Conservation (phyloP, 1,140 invertebrate species). For the Zaprionus davidi region DNA sequence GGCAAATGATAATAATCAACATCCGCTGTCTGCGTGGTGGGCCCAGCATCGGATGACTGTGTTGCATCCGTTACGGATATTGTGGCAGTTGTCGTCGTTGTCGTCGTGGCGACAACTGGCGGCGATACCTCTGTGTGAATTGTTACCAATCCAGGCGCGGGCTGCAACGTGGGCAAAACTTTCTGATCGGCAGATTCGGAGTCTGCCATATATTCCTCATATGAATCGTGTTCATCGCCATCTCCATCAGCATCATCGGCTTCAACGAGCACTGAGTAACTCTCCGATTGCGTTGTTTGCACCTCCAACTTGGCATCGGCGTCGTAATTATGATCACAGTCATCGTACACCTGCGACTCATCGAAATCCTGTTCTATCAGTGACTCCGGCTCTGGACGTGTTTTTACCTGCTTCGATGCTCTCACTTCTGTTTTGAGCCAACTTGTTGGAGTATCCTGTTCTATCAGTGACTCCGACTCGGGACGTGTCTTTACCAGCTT, state of each 20-base stretch:
- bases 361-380: slow-evolving; percentile 56
- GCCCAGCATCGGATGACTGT: slow-evolving; percentile 29
- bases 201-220: slow-evolving; percentile 58
- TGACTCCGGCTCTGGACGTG: slow-evolving; percentile 30
- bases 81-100: slow-evolving; percentile 3
- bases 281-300: slow-evolving; percentile 65
- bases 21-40: slow-evolving; percentile 37
- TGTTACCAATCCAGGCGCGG: slow-evolving; percentile 41
- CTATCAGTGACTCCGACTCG: slow-evolving; percentile 33
- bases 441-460: slow-evolving; percentile 52
- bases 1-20: slow-evolving; percentile 43
- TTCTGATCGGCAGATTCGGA: slow-evolving; percentile 41
- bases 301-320: slow-evolving; percentile 57
- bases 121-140: slow-evolving; percentile 32
- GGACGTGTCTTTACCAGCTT: slow-evolving; percentile 24
- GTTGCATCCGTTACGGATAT: slow-evolving; percentile 11
- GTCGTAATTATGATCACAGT: slow-evolving; percentile 62
- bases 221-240: slow-evolving; percentile 44
- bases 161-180: slow-evolving; percentile 40
- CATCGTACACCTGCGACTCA: slow-evolving; percentile 54
- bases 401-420: slow-evolving; percentile 13
- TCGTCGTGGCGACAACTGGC: neutral
- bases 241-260: slow-evolving; percentile 58
- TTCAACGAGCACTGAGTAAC: slow-evolving; percentile 67
- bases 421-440: slow-evolving; percentile 54